Conservation (phyloP, 2,888 invertebrate species). For the Chloromyia formosa region DNA sequence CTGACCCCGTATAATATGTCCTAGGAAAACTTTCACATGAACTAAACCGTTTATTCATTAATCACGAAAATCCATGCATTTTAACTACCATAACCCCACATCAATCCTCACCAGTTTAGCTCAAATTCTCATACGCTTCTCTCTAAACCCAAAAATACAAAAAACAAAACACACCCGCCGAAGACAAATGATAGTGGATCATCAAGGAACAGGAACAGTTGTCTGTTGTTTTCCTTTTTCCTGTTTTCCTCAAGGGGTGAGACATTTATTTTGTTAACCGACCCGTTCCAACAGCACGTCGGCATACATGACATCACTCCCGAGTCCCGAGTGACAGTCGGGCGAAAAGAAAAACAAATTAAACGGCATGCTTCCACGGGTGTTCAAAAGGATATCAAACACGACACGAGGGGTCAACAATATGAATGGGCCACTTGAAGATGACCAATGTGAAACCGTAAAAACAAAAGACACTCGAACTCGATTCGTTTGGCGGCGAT, state of each 20-base stretch:
- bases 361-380: slow-evolving; percentile 27
- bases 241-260: slow-evolving; percentile 16
- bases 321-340: neutral
- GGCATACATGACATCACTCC: too few relatives aligned
- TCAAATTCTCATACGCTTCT: neutral
- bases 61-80: slow-evolving; percentile 22
- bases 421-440: slow-evolving; percentile 9
- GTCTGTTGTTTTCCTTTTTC: slow-evolving; percentile 14
- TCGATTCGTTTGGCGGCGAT: neutral
- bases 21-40: too few relatives aligned
- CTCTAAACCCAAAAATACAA: too few relatives aligned
- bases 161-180: slow-evolving; percentile 8
- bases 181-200: slow-evolving; percentile 32
- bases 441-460: slow-evolving; percentile 27
- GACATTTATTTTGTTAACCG: slow-evolving; percentile 3
- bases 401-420: slow-evolving; percentile 15
- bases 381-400: too few relatives aligned
- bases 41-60: slow-evolving; percentile 5
- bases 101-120: slow-evolving; percentile 24
- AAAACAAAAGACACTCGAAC: slow-evolving; percentile 28
- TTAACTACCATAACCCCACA: slow-evolving; percentile 25
- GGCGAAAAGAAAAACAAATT: slow-evolving; percentile 43
- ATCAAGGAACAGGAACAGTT: slow-evolving; percentile 7
- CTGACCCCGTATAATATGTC: too few relatives aligned
- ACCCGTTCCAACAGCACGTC: neutral